Evolutionary conservation across 2,113 vertebrate species (phyloP), one percentile per base, ranked within the genome.

Genomic region (Xiphias gladius): DNA sequence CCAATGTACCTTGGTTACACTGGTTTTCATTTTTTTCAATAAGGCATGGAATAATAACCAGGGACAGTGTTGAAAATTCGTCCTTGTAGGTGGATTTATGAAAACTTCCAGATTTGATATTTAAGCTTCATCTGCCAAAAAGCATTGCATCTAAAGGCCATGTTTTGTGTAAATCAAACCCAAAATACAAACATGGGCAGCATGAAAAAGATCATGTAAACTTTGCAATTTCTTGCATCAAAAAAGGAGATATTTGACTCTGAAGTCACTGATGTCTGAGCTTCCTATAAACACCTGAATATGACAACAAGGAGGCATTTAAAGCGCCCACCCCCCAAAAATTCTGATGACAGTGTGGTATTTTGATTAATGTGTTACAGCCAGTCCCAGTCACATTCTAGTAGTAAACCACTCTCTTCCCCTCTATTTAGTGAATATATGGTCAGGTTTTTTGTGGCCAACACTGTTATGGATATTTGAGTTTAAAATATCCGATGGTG

Each of bases 151-250:
- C n/a, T n/a, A n/a, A n/a, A 48, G 12, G 39, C 20, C 8, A 26
- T 30, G n/a, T 39, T 32, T 57, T 66, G 35, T 39, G 66, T 35
- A 58, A 58, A 67, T 58, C 32, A 58, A 67, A 67, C 11, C 20
- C 4, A 12, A 12, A 52, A 65, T 5, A 22, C 50, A 22, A n/a
- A n/a, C n/a, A n/a, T n/a, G n/a, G n/a, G n/a, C 1, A 37, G 28
- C 14, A 13, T 43, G 11, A 41, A 28, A 76, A 67, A 26, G 19
- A 28, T 19, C 2, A 58, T 41, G 11, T 24, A 39, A 12, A 75
- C 37, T 50, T 26, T 10, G 55, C 35, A 37, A 26, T 5, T 50
- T 50, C 46, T 19, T 43, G 41, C 41, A 19, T 19, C 17, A 50
- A 2, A 50, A n/a, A n/a, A n/a, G n/a, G n/a, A n/a, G n/a, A n/a